Evolutionary conservation across 23 tunicate species (phyloP).

Genomic region (Phallusia fumigata): DNA sequence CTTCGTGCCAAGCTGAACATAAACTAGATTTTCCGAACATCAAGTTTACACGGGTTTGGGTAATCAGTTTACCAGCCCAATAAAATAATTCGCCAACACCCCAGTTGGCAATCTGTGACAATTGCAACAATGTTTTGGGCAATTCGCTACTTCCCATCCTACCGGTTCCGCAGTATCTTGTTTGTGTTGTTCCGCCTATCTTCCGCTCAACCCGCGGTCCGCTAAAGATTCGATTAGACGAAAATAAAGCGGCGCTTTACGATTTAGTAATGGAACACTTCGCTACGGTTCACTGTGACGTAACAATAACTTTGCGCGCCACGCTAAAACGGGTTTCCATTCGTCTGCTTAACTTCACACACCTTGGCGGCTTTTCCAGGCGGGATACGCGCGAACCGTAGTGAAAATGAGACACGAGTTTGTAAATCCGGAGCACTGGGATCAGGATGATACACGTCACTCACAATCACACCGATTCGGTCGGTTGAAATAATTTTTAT

Average conservation of each 20-base stretch:
- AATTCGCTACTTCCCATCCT: too few species aligned
- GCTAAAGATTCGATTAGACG: background rate
- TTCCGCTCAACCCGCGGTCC: background rate
- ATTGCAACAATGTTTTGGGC: too few species aligned
- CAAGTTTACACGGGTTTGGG: too few species aligned
- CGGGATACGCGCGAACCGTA: background rate
- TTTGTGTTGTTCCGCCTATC: background rate
- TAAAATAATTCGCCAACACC: too few species aligned
- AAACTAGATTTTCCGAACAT: too few species aligned
- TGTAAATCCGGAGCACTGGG: background rate
- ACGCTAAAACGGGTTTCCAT: background rate
- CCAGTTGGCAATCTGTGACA: too few species aligned
- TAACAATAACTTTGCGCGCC: background rate
- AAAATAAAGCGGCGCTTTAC: background rate
- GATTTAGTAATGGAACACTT: slow-evolving; percentile 4
- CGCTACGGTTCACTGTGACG: background rate
- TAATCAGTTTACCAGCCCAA: too few species aligned
- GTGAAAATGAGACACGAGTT: background rate
- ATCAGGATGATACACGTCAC: background rate
- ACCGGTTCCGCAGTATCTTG: too few species aligned
- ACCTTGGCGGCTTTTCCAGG: background rate
- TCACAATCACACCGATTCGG: slow-evolving; percentile 10
- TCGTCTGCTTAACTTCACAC: background rate
- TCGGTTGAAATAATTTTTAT: background rate
- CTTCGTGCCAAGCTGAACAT: too few species aligned